Conservation (phyloP, 1,140 invertebrate species). For the Cotesia typhae region DNA sequence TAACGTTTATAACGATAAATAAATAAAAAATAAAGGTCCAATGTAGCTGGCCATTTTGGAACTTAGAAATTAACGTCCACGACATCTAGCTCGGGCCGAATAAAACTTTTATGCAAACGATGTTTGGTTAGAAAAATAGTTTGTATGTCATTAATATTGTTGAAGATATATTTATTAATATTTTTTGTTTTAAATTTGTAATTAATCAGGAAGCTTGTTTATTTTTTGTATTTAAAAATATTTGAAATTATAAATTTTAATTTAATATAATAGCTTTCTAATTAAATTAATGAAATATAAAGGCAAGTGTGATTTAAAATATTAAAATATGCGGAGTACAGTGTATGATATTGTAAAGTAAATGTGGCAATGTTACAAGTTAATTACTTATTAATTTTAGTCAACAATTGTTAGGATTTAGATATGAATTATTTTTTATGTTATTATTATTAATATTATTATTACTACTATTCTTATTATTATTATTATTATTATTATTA, state of each 20-base stretch:
- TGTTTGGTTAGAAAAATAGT: too few species aligned
- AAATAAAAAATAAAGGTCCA: not conserved
- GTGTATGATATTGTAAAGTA: constrained; percentile 52
- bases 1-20: too few species aligned
- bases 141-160: too few species aligned
- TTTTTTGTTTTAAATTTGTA: too few species aligned
- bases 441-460: constrained; percentile 14
- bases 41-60: constrained; percentile 15
- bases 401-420: constrained; percentile 45
- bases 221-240: too few species aligned
- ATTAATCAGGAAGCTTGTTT: too few species aligned
- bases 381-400: constrained; percentile 56
- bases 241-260: too few species aligned
- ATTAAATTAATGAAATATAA: not conserved
- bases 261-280: not conserved
- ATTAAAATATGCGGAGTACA: constrained; percentile 37
- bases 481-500: constrained; percentile 5
- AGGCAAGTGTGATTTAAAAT: not conserved
- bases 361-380: constrained; percentile 61
- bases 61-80: too few species aligned
- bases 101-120: too few species aligned
- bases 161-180: too few species aligned
- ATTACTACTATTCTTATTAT: constrained; percentile 22
- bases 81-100: not conserved
- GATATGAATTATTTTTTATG: constrained; percentile 20